Evolutionary conservation across 2,797 vertebrate species (phyloP).

Genomic region (Ceryle rudis): DNA sequence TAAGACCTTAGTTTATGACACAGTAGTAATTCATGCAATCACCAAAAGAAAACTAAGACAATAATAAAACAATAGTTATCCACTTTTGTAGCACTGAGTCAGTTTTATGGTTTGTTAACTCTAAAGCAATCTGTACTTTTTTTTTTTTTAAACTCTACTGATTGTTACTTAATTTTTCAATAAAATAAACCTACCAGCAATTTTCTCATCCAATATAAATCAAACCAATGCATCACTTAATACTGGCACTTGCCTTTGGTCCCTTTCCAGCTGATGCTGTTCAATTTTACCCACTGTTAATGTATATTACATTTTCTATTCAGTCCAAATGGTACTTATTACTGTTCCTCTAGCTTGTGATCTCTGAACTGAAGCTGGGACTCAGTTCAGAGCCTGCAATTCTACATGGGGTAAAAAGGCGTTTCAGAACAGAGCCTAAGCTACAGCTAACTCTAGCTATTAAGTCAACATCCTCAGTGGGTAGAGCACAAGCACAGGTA

Average conservation of each 20-base stretch:
- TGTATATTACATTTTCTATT: background rate
- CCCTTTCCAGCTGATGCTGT: background rate
- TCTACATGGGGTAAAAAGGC: background rate
- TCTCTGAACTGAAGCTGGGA: background rate
- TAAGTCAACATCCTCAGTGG: background rate
- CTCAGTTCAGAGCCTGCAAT: background rate
- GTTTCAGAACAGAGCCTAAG: background rate
- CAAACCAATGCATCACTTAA: background rate
- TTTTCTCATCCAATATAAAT: background rate
- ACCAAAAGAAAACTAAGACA: background rate
- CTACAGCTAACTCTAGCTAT: background rate
- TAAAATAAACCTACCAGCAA: background rate
- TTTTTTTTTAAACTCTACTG: background rate
- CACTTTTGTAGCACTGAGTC: background rate
- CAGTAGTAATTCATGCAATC: background rate
- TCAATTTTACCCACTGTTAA: background rate
- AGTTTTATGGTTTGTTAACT: slow-evolving; percentile 1
- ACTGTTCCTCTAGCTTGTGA: background rate
- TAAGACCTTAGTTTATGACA: slow-evolving; percentile 6
- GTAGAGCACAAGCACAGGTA: background rate
- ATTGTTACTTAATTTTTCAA: slow-evolving; percentile 4
- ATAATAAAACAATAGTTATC: background rate
- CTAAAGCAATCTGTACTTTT: background rate
- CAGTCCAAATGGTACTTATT: background rate
- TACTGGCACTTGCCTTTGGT: background rate